Conservation (phyloP, 2,888 invertebrate genomes). For the Hemicrepidius hirtus region DNA sequence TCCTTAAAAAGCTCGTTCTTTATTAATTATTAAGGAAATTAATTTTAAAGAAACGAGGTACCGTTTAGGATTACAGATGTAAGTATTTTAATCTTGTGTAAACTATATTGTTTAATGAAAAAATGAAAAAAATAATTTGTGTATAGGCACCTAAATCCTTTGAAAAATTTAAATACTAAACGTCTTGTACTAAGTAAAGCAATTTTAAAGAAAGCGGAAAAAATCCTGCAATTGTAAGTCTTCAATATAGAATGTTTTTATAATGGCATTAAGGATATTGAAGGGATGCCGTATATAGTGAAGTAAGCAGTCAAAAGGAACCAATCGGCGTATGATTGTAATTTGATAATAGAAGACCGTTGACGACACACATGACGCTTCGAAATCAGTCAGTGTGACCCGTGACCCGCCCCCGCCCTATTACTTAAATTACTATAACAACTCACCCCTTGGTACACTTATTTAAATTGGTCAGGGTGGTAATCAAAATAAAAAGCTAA, state of each 20-base stretch:
- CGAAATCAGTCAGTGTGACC: constrained; percentile 60
- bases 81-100: too few species aligned
- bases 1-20: too few species aligned
- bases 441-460: constrained; percentile 47
- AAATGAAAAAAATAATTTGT: too few species aligned
- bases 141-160: too few species aligned
- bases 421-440: constrained; percentile 56
- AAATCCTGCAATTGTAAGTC: constrained; percentile 43
- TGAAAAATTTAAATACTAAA: too few species aligned
- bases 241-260: constrained; percentile 24
- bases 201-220: not conserved
- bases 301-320: constrained; percentile 42
- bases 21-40: too few species aligned
- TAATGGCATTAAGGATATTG: constrained; percentile 46
- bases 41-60: too few species aligned
- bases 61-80: too few species aligned
- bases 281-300: constrained; percentile 40
- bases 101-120: too few species aligned
- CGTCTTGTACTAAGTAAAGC: not conserved
- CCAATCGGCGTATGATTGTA: constrained; percentile 59
- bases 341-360: constrained; percentile 60
- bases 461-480: constrained; percentile 46
- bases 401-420: constrained; percentile 52
- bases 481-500: constrained; percentile 43
- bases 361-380: constrained; percentile 61